These are phyloP conservation scores for Brachionus angularis DNA, from an alignment of 1,140 invertebrate genomes.

Conservation along the genomic window DNA sequence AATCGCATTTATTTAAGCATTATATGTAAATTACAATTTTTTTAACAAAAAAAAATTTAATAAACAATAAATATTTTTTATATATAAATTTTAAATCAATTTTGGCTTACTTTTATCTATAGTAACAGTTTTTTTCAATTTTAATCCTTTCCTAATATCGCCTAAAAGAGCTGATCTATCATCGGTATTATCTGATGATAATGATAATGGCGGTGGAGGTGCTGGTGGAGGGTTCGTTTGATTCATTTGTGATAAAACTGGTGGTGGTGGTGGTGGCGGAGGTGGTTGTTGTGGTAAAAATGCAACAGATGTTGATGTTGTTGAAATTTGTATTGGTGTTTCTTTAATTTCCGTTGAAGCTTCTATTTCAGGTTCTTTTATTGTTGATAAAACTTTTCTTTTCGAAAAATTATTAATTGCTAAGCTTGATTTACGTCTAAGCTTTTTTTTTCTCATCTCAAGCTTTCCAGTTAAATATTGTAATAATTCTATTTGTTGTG, in stretches of 20 bases:
- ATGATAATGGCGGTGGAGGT: slow-evolving; percentile 45
- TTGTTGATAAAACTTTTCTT: background rate
- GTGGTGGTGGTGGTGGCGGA: background rate
- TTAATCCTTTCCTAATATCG: slow-evolving; percentile 74
- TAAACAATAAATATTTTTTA: background rate
- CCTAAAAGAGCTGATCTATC: slow-evolving; percentile 68
- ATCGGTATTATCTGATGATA: slow-evolving; percentile 55
- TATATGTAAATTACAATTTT: background rate
- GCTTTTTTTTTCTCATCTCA: slow-evolving; percentile 14
- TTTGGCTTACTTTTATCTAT: slow-evolving; percentile 79
- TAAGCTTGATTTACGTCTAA: slow-evolving; percentile 6
- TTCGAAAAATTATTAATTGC: slow-evolving; percentile 19
- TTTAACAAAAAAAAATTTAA: background rate
- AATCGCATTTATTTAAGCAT: background rate
- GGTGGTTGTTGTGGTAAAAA: slow-evolving; percentile 10
- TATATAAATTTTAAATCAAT: slow-evolving; percentile 51
- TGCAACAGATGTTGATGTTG: slow-evolving; percentile 23
- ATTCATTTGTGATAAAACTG: background rate
- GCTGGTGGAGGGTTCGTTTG: slow-evolving; percentile 39
- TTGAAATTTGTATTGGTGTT: slow-evolving; percentile 44
- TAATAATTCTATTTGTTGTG: slow-evolving; percentile 27
- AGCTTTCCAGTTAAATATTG: slow-evolving; percentile 11
- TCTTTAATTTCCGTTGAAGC: slow-evolving; percentile 46
- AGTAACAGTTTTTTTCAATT: slow-evolving; percentile 77
- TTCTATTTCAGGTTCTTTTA: slow-evolving; percentile 11